These are phyloP conservation scores for Willisornis vidua DNA, from an alignment of 2,113 vertebrate genomes.

Conservation along the genomic window DNA sequence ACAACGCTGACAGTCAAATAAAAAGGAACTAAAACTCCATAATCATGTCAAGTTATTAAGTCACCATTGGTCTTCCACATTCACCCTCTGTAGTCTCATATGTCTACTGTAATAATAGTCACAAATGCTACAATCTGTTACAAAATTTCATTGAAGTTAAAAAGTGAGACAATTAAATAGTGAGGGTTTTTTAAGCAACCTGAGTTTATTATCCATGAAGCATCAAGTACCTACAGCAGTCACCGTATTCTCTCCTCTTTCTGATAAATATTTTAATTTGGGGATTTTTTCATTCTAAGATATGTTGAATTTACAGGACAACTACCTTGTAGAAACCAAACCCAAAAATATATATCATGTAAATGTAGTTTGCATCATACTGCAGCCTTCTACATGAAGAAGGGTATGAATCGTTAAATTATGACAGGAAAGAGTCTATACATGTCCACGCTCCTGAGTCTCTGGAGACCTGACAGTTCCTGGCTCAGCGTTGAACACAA, in stretches of 20 bases:
- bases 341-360: background rate
- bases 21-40: background rate
- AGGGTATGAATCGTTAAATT: background rate
- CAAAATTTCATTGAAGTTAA: background rate
- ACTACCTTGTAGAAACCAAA: background rate
- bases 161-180: background rate
- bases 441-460: background rate
- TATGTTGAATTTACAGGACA: background rate
- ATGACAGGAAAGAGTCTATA: background rate
- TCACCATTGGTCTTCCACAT: background rate
- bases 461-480: background rate
- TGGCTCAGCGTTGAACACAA: background rate
- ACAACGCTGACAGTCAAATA: background rate
- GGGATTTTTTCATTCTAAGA: background rate
- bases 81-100: background rate
- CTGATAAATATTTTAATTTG: background rate
- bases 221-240: background rate
- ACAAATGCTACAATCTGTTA: background rate
- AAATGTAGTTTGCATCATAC: background rate
- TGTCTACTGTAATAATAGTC: background rate
- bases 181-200: rapidly evolving
- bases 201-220: background rate
- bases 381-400: background rate
- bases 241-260: background rate
- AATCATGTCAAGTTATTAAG: background rate